A percentile compares a stretch with the other conserved stretches of the same genome.
Evolutionary conservation across 2,113 vertebrate genomes (phyloP).

Genomic region (Grammomys surdaster): DNA sequence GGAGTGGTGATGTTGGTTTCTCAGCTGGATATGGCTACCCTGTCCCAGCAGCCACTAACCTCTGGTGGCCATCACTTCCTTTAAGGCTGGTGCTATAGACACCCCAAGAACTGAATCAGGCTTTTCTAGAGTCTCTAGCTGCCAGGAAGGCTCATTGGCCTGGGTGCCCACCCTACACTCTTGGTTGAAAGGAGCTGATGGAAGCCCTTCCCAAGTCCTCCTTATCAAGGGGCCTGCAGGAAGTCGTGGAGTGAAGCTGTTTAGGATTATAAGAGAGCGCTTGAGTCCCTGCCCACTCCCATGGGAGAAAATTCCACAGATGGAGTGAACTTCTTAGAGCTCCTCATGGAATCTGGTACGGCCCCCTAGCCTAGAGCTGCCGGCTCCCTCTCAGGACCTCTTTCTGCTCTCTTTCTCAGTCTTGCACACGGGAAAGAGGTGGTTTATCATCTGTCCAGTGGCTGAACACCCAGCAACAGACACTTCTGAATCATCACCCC

Average conservation of each 20-base stretch:
- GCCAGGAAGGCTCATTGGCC: not conserved
- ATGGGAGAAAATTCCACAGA: not conserved
- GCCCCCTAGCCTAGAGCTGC: fast-evolving
- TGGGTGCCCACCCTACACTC: fast-evolving
- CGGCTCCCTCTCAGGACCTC: not conserved
- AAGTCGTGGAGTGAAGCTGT: not conserved
- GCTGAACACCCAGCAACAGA: slow-evolving; percentile 92
- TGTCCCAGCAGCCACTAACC: not conserved
- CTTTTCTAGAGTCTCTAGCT: not conserved
- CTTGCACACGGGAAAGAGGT: slow-evolving; percentile 97
- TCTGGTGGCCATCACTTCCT: not conserved
- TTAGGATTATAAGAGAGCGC: not conserved
- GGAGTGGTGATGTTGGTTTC: not conserved
- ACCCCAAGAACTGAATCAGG: not conserved
- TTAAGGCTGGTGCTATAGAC: not conserved
- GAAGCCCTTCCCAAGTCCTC: not conserved
- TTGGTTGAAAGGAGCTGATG: not conserved
- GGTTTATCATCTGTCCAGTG: slow-evolving; percentile 99
- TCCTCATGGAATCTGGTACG: not conserved
- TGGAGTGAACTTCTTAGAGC: too few relatives aligned
- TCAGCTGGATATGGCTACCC: not conserved
- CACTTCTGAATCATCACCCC: slow-evolving; percentile 87
- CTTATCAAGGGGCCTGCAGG: too few relatives aligned
- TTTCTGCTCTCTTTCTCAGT: slow-evolving; percentile 86
- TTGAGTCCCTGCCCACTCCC: not conserved